Conservation (phyloP, 1,140 invertebrate genomes). For the Pseudomyrmex flavicornis region DNA sequence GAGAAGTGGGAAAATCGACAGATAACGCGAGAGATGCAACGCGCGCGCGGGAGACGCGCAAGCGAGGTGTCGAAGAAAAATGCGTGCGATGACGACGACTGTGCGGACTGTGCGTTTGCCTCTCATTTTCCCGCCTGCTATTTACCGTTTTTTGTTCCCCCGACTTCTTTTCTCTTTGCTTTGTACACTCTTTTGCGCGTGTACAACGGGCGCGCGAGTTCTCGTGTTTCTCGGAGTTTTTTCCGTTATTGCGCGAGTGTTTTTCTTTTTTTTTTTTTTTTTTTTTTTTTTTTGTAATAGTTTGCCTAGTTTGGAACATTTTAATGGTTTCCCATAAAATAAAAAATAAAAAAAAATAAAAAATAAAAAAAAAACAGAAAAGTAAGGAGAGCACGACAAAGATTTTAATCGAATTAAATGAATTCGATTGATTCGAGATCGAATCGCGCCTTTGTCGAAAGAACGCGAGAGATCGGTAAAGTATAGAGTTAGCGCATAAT, state of each 20-base stretch:
- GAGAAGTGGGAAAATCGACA: slow-evolving; percentile 45
- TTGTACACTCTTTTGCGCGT: background rate
- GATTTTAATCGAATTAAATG: background rate
- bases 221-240: background rate
- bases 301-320: background rate
- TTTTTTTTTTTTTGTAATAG: background rate
- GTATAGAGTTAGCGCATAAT: background rate
- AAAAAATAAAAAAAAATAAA: background rate
- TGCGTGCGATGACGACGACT: slow-evolving; percentile 30
- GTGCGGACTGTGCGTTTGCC: slow-evolving; percentile 20
- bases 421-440: background rate
- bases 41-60: background rate
- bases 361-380: background rate
- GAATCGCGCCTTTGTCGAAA: background rate
- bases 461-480: background rate
- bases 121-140: slow-evolving; percentile 28
- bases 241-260: background rate
- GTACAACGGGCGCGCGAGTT: background rate
- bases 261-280: no score
- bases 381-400: background rate
- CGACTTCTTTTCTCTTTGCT: background rate
- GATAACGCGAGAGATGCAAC: slow-evolving; percentile 29
- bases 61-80: slow-evolving; percentile 49
- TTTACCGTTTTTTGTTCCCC: slow-evolving; percentile 27
- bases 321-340: background rate